Base-by-base conservation (phyloP, 2,888 invertebrate species). In the Eudemis profundana region DNA sequence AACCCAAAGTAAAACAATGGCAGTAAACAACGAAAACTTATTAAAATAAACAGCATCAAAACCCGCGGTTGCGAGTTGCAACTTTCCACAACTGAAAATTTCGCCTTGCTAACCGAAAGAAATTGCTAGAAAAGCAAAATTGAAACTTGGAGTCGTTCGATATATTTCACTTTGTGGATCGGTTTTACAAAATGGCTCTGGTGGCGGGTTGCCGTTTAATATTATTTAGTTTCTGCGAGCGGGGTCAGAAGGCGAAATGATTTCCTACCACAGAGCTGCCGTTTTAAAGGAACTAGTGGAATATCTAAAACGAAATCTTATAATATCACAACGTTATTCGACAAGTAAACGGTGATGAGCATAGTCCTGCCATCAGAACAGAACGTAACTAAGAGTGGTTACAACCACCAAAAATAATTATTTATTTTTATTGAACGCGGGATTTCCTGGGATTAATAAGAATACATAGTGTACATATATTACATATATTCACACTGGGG, bases 161-260 rank as follows among this genome's bases (percentile, higher is more conserved):
- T 60, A 46, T 53, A 65, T 60, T 65, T 65, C 65, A 53, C 65
- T 60, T 65, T 65, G 65, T 60, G 51, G 46, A 65, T 65, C 57
- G 51, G 47, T 65, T 65, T 60, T 40, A 60, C 38, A 29, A 59
- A 65, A 60, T 60, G 27, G 46, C 33, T 7, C 19, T 33, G 33
- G 40, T 29, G 50, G 42, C 50, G 40, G 36, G 38, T 40, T 53
- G 57, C 46, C 38, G 27, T 47, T 53, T 53, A 53, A 65, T 60
- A 56, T 53, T 62, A 59, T 59, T 51, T 51, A 59, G 46, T 65
- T 60, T 59, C 44, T 59, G 51, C 15, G 14, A 38, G 29, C 27
- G 19, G 17, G 23, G 50, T 36, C 27, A 44, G 49, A 7, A 51
- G 57, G 40, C 42, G 15, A 57, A 57, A 42, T 57, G 7, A 36